Evolutionary conservation across 2,888 invertebrate genomes (phyloP), one percentile per base, ranked within the genome.

Genomic region (Ennomos erosarius): DNA sequence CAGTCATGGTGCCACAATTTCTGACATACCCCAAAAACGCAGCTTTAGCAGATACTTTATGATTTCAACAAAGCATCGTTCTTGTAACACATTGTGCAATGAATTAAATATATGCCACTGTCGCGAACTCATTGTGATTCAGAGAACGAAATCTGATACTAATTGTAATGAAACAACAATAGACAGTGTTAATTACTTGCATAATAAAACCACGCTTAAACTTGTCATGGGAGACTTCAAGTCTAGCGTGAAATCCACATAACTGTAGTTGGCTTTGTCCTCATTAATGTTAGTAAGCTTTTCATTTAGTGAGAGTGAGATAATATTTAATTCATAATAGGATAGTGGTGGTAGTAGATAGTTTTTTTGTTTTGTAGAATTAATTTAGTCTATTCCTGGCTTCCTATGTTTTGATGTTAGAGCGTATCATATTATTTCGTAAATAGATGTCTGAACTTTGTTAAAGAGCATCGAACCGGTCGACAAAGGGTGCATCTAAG

Each of bases 121-220:
- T 68, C 72, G 65, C 67, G 49, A 73, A 64, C 60, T 68, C 70
- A 79, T 80, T 79, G 78, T 78, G 68, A 68, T 71, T 72, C 68
- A 63, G 61, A 45, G 59, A 57, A 64, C 69, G 65, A 68, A 73
- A 72, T 73, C 59, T 68, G 67, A 69, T 74, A 62, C 61, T 64
- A 62, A 78, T 74, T 74, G 69, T 69, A 64, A 64, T 66, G 34
- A 66, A 70, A 69, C 65, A 65, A 73, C 71, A 68, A 68, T 65
- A 62, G 63, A 52, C 57, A 59, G 58, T 52, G 60, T 53, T 75
- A 71, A 71, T 65, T 67, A 62, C 63, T 70, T 67, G 67, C 64
- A 68, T 67, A 65, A 66, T 65, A 55, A 50, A 54, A 54, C 45
- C 38, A 62, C 50, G 49, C 54, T 44, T 51, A 47, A 57, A 53